Conservation (phyloP, 2,888 invertebrate species). For the Macrosoma leucophasiata region DNA sequence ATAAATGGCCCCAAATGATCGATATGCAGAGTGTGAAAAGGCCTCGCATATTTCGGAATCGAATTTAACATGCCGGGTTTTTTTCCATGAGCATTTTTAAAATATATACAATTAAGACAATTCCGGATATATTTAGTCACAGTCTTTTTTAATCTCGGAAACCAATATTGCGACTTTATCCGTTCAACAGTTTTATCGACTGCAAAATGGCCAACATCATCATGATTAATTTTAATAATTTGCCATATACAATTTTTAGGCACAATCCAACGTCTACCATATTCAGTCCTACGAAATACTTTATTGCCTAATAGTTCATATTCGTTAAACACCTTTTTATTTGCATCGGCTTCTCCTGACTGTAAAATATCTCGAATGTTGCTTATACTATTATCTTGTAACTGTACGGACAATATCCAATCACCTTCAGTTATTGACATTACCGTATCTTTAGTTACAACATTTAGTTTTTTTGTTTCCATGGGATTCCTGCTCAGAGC, state of each 20-base stretch:
- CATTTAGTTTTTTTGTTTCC: too few relatives aligned
- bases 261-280: conserved; percentile 26
- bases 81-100: conserved; percentile 20
- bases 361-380: conserved; percentile 7
- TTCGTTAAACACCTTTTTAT: conserved; percentile 19
- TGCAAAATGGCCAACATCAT: conserved; percentile 32
- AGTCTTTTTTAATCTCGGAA: conserved; percentile 23
- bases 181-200: conserved; percentile 27
- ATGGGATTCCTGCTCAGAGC: conserved; percentile 25
- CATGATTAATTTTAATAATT: conserved; percentile 24
- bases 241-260: conserved; percentile 27
- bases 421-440: conserved; percentile 19
- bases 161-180: conserved; percentile 26
- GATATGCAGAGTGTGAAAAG: conserved; percentile 26
- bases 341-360: conserved; percentile 14
- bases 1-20: conserved; percentile 27
- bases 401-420: conserved; percentile 22
- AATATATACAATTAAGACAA: conserved; percentile 25
- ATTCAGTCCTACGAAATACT: conserved; percentile 16
- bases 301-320: conserved; percentile 22
- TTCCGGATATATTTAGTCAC: conserved; percentile 23
- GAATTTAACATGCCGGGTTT: conserved; percentile 22
- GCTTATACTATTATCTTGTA: conserved; percentile 14
- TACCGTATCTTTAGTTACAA: conserved; percentile 2
- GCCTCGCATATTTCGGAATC: conserved; percentile 24